Evolutionary conservation across 2,113 vertebrate genomes (phyloP).

Genomic region (human): GRCh38 chr14:75833501-75834000

Average conservation of each 20-base stretch:
- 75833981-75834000: not conserved
- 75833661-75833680: not conserved
- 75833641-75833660: not conserved
- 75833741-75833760: not conserved
- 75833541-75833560: slow-evolving; percentile 6
- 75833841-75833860: not conserved
- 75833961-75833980: not conserved
- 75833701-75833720: not conserved
- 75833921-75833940: not conserved
- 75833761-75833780: not conserved
- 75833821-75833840: not conserved
- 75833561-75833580: not conserved
- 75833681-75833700: not conserved
- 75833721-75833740: not conserved
- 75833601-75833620: slow-evolving; percentile 1
- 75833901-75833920: not conserved
- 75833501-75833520: not conserved
- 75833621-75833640: not conserved
- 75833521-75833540: not conserved
- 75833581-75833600: not conserved
- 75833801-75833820: not conserved
- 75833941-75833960: not conserved
- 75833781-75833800: not conserved
- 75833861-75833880: not conserved
- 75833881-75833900: not conserved